Evolutionary conservation across 2,113 vertebrate species (phyloP), one percentile per base, ranked within the genome.

Genomic region (Cheilinus undulatus): DNA sequence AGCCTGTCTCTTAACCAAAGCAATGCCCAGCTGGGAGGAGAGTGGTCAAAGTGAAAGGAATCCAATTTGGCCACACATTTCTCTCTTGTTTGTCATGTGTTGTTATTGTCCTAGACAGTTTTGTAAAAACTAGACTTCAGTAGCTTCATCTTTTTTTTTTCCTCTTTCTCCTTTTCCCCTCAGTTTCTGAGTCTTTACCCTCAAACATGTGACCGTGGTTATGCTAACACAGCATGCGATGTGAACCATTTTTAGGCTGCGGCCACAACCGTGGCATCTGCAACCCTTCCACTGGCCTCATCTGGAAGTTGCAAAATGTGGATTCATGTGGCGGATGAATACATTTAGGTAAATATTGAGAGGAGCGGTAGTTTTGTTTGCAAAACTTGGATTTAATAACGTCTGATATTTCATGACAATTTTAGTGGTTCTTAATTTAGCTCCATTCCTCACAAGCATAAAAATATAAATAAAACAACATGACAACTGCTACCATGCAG

Each of bases 221-320:
- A 73, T 88, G 82, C 83, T 85, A 84, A 88, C 82, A 69, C 86
- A 86, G 89, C 89, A 88, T 68, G 83, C 74, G 86, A 90, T 65
- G 83, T 71, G 85, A 78, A 89, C 89, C 86, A 89, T 91, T 92
- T 88, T 86, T 91, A 85, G 87, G 72, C 78, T 89, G 85, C 19
- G 76, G 86, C 86, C 78, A 78, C 84, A 81, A 65, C 68, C 73
- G 17, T 85, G 85, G 82, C 87, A 89, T 85, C 82, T 83, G 80
- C 84, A 89, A 19, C 81, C 84, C 86, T 88, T 87, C 68, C 78
- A 69, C 72, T 69, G 86, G 90, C 88, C 88, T 87, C 85, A 64
- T 88, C 68, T 82, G 84, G 78, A 87, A 71, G 71, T 76, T 82
- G 72, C 80, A 80, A 71, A 81, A 84, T 80, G 67, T 73, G 62